Conservation (phyloP, 2,888 invertebrate genomes). For the Sarcophaga rosellei region DNA sequence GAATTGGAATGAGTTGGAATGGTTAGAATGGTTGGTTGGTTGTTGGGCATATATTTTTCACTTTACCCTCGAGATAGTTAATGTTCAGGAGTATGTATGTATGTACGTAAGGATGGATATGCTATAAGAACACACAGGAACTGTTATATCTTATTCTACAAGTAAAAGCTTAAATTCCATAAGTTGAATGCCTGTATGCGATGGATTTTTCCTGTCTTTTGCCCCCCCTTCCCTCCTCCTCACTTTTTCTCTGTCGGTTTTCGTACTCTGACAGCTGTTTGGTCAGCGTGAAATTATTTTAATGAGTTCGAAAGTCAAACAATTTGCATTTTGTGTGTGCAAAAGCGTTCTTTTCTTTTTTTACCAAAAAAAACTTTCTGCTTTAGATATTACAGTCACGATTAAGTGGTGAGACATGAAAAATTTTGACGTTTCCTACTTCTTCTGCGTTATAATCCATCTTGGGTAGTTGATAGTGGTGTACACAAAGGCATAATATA, state of each 20-base stretch:
- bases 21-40: neutral
- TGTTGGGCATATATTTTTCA: conserved; percentile 24
- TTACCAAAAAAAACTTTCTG: conserved; percentile 38
- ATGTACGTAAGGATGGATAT: conserved; percentile 19
- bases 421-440: neutral
- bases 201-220: conserved; percentile 25
- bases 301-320: conserved; percentile 72
- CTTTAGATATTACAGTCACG: neutral
- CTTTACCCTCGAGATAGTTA: conserved; percentile 50
- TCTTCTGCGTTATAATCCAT: neutral
- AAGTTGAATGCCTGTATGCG: conserved; percentile 33
- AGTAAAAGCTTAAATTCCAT: conserved; percentile 49
- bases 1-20: conserved; percentile 3
- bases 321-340: conserved; percentile 68
- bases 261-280: conserved; percentile 66
- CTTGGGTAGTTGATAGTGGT: too few relatives aligned
- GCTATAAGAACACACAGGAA: conserved; percentile 34
- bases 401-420: neutral
- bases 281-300: conserved; percentile 72
- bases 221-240: too few relatives aligned
- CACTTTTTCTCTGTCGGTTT: conserved; percentile 1
- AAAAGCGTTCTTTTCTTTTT: conserved; percentile 40
- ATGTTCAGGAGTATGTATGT: conserved; percentile 2
- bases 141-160: conserved; percentile 33
- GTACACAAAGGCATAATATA: too few relatives aligned